Percentiles rank a stretch among this genome's conserved stretches.
phyloP scores from a whole-genome alignment of 2,888 invertebrate species.

The Drosophila affinis region DNA sequence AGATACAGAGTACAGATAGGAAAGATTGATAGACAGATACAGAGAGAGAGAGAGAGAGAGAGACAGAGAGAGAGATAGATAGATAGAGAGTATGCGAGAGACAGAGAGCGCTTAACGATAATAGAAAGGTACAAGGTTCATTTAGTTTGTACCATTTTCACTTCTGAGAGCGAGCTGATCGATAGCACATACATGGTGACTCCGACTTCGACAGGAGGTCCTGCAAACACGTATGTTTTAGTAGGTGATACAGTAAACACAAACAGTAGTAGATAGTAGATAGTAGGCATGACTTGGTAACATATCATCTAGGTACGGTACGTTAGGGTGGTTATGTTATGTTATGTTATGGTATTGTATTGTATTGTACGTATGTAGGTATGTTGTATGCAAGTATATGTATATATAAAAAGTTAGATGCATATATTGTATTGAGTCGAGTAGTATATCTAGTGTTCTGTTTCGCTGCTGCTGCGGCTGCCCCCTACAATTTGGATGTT shows the following conservation, averaged over 20 bases:
- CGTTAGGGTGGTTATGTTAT: too few relatives aligned
- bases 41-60: constrained; percentile 32
- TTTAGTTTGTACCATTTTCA: constrained; percentile 93
- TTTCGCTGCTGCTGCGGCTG: neutral
- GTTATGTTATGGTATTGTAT: too few relatives aligned
- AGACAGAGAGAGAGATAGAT: constrained; percentile 35
- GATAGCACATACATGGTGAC: constrained; percentile 99
- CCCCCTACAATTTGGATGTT: neutral
- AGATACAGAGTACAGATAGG: constrained; percentile 24
- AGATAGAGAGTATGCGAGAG: constrained; percentile 42
- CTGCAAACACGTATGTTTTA: constrained; percentile 86
- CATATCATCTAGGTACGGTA: constrained; percentile 19
- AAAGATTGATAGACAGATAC: constrained; percentile 18
- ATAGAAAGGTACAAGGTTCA: constrained; percentile 67
- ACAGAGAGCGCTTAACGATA: constrained; percentile 64
- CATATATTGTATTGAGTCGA: neutral
- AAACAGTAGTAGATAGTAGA: neutral
- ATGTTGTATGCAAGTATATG: neutral
- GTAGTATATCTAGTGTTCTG: neutral
- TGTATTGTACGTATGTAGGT: neutral
- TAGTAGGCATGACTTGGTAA: constrained; percentile 11
- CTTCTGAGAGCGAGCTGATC: constrained; percentile 99
- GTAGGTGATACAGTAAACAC: constrained; percentile 47
- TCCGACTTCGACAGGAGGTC: constrained; percentile 98
- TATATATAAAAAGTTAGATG: constrained; percentile 18